Evolutionary conservation across 2,888 invertebrate genomes (phyloP), one percentile per base, ranked within the genome.

Genomic region (Andrena camellia): DNA sequence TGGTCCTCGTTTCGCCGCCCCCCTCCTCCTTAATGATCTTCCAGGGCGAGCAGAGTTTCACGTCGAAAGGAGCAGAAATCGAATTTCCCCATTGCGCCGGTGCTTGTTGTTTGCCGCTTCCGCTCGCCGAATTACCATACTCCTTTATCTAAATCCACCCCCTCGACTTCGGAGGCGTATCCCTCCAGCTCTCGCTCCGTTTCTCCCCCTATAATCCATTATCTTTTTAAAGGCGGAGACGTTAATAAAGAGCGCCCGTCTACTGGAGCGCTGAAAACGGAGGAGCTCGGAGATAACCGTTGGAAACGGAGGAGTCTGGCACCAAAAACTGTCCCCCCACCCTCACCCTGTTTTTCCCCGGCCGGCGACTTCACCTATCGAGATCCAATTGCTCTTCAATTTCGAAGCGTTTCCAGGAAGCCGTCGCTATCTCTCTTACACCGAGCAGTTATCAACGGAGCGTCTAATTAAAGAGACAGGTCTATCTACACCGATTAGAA

Each of bases 121-220:
- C 26, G 59, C 66, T 70, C 31, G 8, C 60, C 3, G 81, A 62
- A 81, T 81, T 80, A 81, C 81, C 80, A 80, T 67, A 67, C 66
- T 57, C 48, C 33, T 81, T 80, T 80, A 80, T 80, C 71, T 54
- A 23, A 80, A 80, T 70, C 64, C 64, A 17, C 42, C 20, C 17
- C 52, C 31, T 29, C 10, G 42, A 67, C 26, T 64, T 62, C 52
- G 26, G 20, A 69, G 59, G 31, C 80, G 72, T 71, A 42, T 70
- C 71, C 59, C 81, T 48, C 67, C 71, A 10, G 8, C 13, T 50
- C 10, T 42, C 66, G 7, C 70, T 23, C 64, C 50, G 5, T 68
- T 48, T 48, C 52, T 35, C 33, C 7, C 4, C 23, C n/a, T 50
- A 8, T 48, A 59, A 80, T 80, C 71, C 71, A 79, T 80, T 79